Evolutionary conservation across 2,113 vertebrate genomes (phyloP).

Genomic region (Pseudois nayaur): DNA sequence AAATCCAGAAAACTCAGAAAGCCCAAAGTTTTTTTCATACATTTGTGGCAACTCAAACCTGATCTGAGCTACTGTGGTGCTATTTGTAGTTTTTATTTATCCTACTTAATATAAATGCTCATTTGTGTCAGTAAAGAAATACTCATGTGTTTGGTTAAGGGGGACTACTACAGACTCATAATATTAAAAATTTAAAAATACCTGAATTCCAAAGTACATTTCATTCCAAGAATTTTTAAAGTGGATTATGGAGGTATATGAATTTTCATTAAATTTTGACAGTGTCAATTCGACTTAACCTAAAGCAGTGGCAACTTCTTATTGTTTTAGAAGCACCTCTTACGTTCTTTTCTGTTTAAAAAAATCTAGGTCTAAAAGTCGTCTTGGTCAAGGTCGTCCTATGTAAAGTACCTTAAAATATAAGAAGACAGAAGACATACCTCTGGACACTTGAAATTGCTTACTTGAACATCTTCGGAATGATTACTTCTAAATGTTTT

Average conservation of each 20-base stretch:
- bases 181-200: not conserved
- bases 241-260: not conserved
- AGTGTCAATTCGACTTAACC: not conserved
- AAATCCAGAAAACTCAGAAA: not conserved
- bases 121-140: not conserved
- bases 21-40: not conserved
- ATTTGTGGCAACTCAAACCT: not conserved
- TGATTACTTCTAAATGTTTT: slow-evolving; percentile 70
- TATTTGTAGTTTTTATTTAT: not conserved
- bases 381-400: slow-evolving; percentile 82
- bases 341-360: slow-evolving; percentile 63
- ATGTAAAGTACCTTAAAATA: slow-evolving; percentile 66
- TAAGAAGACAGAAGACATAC: slow-evolving; percentile 43
- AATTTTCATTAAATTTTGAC: not conserved
- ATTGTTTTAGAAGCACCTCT: slow-evolving; percentile 26
- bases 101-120: not conserved
- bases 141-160: not conserved
- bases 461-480: slow-evolving; percentile 53
- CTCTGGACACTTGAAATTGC: slow-evolving; percentile 62
- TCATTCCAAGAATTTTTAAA: not conserved
- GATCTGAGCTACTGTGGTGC: not conserved
- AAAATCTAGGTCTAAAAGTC: slow-evolving; percentile 81
- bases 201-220: not conserved
- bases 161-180: not conserved
- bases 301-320: not conserved